Evolutionary conservation across 2,888 invertebrate genomes (phyloP).

Genomic region (Tetropium fuscum): DNA sequence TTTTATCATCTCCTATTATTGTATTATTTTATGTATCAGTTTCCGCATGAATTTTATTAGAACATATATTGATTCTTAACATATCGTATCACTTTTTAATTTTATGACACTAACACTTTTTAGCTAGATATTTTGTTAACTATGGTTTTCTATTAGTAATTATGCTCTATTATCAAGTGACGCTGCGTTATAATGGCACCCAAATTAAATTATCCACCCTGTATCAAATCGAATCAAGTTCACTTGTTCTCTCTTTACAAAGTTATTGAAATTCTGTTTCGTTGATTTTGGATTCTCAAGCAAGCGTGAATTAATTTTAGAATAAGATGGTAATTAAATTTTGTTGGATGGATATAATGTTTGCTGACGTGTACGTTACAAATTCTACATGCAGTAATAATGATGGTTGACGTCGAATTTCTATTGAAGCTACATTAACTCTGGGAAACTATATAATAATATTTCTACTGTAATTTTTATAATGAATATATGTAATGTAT

Average conservation of each 20-base stretch:
- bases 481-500: no score
- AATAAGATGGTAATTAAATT: conserved; percentile 52
- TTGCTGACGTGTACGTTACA: conserved; percentile 36
- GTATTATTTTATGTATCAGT: no score
- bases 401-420: conserved; percentile 20
- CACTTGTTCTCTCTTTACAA: conserved; percentile 29
- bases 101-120: no score
- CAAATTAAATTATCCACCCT: conserved; percentile 22
- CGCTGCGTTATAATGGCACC: background rate
- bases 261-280: conserved; percentile 38
- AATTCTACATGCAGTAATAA: conserved; percentile 25
- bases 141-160: no score
- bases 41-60: no score
- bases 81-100: no score
- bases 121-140: no score
- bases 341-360: conserved; percentile 49
- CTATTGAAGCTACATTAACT: conserved; percentile 3
- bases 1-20: no score
- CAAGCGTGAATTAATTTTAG: conserved; percentile 42
- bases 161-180: background rate
- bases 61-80: no score
- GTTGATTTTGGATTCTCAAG: conserved; percentile 39
- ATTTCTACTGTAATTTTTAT: no score
- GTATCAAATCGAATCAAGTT: conserved; percentile 30
- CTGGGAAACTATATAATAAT: no score